Base-by-base conservation (phyloP, 2,113 vertebrate species). In the Cyphomyrus discorhynchus region DNA sequence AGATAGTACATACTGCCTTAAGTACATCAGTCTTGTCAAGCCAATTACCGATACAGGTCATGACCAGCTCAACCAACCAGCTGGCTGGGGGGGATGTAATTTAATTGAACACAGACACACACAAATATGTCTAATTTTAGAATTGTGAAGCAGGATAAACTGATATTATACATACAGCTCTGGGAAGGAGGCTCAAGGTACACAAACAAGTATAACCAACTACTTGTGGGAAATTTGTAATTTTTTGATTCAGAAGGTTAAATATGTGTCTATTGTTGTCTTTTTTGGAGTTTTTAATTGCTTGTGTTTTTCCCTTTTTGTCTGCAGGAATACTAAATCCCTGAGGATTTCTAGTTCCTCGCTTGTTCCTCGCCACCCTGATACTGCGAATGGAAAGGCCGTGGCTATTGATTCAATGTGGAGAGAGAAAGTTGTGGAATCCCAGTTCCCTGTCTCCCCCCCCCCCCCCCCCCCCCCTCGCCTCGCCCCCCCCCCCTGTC, bases 381-480 rank as follows among this genome's bases (percentile, higher is more conserved):
- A 49, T 21, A 45, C 24, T 58, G 15, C 10, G 24, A 11, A 31
- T 93, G 90, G 84, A 92, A 90, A 90, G 92, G 92, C 92, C 88
- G 85, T 66, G 87, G n/a, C 90, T 46, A 88, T 91, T 92, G 89
- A 91, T 91, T 88, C 88, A 93, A 91, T 87, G 21, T 85, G 90
- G 91, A 93, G 92, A 90, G 87, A 31, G 88, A 90, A 91, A 89
- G 88, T 89, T 85, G 45, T 8, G 70, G 87, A 93, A 42, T 24
- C 74, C 21, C 46, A 46, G 10, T 35, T 46, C 88, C 49, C 83
- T 31, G 62, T 56, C n/a, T 0, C 1, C 19, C 52, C 50, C 15
- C 19, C 11, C 1, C 82, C 17, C 15, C 11, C 49, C 17, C n/a
- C n/a, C n/a, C n/a, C n/a, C n/a, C n/a, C n/a, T n/a, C n/a, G n/a